Evolutionary conservation across 2,113 vertebrate genomes (phyloP), one percentile per base, ranked within the genome.

Genomic region (Aegotheles bennettii): DNA sequence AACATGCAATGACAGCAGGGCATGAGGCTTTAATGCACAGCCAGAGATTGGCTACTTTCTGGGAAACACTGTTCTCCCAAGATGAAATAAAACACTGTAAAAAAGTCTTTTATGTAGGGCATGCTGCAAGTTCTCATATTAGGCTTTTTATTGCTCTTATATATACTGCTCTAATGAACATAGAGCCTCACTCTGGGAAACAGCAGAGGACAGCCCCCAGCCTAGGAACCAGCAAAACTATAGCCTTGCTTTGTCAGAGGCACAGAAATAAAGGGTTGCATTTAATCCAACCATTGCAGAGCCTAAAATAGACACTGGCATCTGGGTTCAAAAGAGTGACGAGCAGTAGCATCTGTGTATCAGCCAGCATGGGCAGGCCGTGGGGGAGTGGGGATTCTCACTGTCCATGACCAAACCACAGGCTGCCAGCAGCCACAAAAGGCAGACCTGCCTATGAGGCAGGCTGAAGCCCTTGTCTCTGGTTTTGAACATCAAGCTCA

Each of bases 1-100:
- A 92, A 95, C 13, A 16, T 79, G 47, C 90, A 92, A 47, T 68
- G 93, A 96, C 95, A 95, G 86, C 81, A 90, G 83, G 77, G 75
- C 84, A 87, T 33, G 84, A 88, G 73, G 68, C n/a, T 89, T 68
- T 89, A 94, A 84, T 74, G 69, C 69, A 79, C 38, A 87, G 59
- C 80, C 92, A 90, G n/a, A n/a, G n/a, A n/a, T n/a, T n/a, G n/a
- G 74, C 53, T 90, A 57, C 78, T 59, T 87, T 84, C 75, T 94
- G 79, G 40, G 56, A 96, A 53, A 93, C 12, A 35, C 10, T 8
- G 26, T 82, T 92, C 71, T 94, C 29, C 26, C 74, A 88, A 67
- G 54, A 74, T 50, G 43, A 92, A 92, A 86, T 74, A 75, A 90
- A 95, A 69, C 69, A 51, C 68, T 23, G 28, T 29, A 50, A 61